These are phyloP conservation scores for Pelecanoides urinatrix DNA, from an alignment of 2,113 vertebrate genomes.

Conservation along the genomic window DNA sequence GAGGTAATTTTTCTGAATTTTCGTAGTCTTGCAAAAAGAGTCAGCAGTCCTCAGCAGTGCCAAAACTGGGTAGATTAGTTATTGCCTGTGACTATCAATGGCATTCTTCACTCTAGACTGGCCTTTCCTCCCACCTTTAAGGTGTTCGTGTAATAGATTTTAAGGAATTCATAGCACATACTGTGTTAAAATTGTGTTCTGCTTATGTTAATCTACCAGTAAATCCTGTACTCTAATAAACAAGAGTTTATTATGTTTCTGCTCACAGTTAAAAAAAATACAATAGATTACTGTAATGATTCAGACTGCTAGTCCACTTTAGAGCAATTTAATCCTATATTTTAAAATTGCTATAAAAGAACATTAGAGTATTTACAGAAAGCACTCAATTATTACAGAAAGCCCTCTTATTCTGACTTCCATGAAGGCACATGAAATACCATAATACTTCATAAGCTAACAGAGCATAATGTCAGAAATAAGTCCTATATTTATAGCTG, in stretches of 20 bases:
- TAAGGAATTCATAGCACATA: not conserved
- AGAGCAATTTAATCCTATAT: not conserved
- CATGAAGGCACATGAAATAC: not conserved
- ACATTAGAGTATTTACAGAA: not conserved
- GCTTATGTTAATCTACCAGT: not conserved
- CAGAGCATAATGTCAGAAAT: not conserved
- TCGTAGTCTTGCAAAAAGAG: not conserved
- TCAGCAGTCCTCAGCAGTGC: not conserved
- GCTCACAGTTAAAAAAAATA: not conserved
- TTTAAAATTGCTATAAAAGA: not conserved
- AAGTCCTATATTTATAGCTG: not conserved
- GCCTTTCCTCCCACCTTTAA: not conserved
- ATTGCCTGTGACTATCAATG: not conserved
- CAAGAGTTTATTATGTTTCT: not conserved
- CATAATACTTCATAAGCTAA: not conserved
- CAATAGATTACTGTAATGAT: not conserved
- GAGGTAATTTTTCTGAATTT: not conserved
- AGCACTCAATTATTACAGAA: not conserved
- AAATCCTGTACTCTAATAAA: not conserved
- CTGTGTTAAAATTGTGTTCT: not conserved
- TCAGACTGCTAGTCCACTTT: not conserved
- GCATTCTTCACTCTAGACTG: not conserved
- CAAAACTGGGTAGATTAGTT: not conserved
- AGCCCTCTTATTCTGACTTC: not conserved
- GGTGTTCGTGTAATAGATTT: not conserved